phyloP scores from a whole-genome alignment of 1,140 invertebrate genomes.

The Rhopalosiphum padi region DNA sequence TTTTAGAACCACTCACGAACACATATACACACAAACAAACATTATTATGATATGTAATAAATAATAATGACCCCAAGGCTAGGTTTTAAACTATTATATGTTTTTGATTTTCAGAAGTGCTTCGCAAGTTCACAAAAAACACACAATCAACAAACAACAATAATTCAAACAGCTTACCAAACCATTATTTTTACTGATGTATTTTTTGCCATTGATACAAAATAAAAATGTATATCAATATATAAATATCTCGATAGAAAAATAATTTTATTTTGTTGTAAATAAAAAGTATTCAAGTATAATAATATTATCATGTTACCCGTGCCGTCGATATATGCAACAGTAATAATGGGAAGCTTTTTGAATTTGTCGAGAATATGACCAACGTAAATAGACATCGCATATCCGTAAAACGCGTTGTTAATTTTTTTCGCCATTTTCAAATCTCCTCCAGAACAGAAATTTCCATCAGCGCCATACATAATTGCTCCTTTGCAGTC shows the following conservation, averaged over 20 bases:
- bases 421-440: conserved; percentile 64
- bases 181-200: no score
- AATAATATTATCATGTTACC: conserved; percentile 58
- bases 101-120: no score
- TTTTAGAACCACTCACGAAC: no score
- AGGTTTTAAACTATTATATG: no score
- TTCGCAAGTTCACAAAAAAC: no score
- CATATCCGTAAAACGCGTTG: conserved; percentile 63
- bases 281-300: not conserved
- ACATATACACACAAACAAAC: no score
- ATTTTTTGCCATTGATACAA: no score
- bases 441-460: conserved; percentile 71
- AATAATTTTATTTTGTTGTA: not conserved
- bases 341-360: conserved; percentile 67
- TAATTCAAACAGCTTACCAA: no score
- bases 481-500: conserved; percentile 69
- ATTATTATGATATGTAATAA: no score
- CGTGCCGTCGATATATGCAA: conserved; percentile 68
- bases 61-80: no score
- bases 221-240: no score
- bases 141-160: no score
- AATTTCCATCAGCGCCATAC: conserved; percentile 65
- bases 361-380: conserved; percentile 65
- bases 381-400: conserved; percentile 68
- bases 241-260: not conserved